Evolutionary conservation across 2,888 invertebrate species (phyloP).

Genomic region (Heliothis peltigera): DNA sequence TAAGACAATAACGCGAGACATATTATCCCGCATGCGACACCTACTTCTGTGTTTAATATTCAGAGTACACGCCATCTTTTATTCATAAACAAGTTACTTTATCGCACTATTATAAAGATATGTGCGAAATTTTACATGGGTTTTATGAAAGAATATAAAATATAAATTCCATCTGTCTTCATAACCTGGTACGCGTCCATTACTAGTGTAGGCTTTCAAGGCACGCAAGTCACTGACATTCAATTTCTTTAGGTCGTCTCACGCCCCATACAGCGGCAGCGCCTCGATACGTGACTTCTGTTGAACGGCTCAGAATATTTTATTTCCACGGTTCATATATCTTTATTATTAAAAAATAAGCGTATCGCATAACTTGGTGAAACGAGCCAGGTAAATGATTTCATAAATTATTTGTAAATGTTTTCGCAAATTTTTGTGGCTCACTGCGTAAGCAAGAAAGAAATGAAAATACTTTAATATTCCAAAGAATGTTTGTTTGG

Average conservation of each 20-base stretch:
- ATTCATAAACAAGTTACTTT: constrained; percentile 47
- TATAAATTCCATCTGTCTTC: constrained; percentile 26
- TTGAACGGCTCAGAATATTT: constrained; percentile 46
- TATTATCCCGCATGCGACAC: constrained; percentile 57
- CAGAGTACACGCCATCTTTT: constrained; percentile 40
- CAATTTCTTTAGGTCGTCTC: constrained; percentile 57
- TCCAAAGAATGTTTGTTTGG: background rate
- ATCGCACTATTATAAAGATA: constrained; percentile 37
- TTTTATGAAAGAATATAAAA: constrained; percentile 40
- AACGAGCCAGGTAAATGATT: constrained; percentile 27
- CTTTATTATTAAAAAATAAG: constrained; percentile 56
- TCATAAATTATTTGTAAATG: constrained; percentile 5
- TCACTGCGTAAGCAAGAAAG: background rate
- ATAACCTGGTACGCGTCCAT: constrained; percentile 32
- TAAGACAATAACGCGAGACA: constrained; percentile 68
- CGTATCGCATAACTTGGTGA: constrained; percentile 38
- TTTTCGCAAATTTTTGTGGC: constrained; percentile 7
- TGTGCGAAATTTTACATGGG: constrained; percentile 26
- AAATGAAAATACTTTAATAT: background rate
- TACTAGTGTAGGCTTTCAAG: constrained; percentile 26
- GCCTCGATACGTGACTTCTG: constrained; percentile 59
- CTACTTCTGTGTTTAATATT: constrained; percentile 48
- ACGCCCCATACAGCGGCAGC: constrained; percentile 37
- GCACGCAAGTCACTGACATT: constrained; percentile 49
- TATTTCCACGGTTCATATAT: constrained; percentile 56